Evolutionary conservation across 2,888 invertebrate species (phyloP).

Genomic region (Xanthostigma xanthostigma): DNA sequence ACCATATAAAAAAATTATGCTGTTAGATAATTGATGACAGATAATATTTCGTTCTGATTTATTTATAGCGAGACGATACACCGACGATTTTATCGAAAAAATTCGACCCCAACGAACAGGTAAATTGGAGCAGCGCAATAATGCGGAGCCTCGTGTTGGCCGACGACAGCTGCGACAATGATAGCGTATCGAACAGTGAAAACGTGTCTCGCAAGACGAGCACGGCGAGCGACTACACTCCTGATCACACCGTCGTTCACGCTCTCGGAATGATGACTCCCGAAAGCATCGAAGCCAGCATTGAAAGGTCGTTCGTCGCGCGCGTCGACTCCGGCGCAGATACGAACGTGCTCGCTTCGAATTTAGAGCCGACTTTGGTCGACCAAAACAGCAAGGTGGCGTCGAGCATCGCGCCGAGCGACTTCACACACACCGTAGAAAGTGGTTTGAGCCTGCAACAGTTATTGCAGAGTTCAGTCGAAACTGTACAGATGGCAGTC

Average conservation of each 20-base stretch:
- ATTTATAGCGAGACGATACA: slow-evolving; percentile 4
- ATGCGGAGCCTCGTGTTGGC: slow-evolving; percentile 3
- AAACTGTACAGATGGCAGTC: no score
- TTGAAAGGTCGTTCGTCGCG: no score
- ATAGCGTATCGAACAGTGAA: slow-evolving; percentile 29
- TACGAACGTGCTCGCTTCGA: slow-evolving; percentile 15
- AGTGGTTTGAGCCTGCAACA: no score
- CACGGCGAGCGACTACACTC: slow-evolving; percentile 40
- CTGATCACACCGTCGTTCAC: slow-evolving; percentile 32
- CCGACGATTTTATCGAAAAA: background rate
- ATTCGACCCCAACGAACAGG: slow-evolving; percentile 2
- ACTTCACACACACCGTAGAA: no score
- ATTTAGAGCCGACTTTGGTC: no score
- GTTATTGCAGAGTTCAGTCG: no score
- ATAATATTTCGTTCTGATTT: background rate
- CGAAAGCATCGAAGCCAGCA: background rate
- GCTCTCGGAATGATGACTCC: slow-evolving; percentile 10
- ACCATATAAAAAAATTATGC: no score
- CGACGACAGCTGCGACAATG: slow-evolving; percentile 9
- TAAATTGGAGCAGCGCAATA: background rate
- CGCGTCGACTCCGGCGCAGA: slow-evolving; percentile 15
- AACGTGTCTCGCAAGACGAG: slow-evolving; percentile 39
- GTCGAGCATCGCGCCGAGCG: no score
- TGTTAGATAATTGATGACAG: no score
- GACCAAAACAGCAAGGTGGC: no score